Percentiles rank a stretch among this genome's conserved stretches.
These are phyloP conservation scores for Semaprochilodus insignis DNA, from an alignment of 2,797 vertebrate species.

Conservation along the genomic window DNA sequence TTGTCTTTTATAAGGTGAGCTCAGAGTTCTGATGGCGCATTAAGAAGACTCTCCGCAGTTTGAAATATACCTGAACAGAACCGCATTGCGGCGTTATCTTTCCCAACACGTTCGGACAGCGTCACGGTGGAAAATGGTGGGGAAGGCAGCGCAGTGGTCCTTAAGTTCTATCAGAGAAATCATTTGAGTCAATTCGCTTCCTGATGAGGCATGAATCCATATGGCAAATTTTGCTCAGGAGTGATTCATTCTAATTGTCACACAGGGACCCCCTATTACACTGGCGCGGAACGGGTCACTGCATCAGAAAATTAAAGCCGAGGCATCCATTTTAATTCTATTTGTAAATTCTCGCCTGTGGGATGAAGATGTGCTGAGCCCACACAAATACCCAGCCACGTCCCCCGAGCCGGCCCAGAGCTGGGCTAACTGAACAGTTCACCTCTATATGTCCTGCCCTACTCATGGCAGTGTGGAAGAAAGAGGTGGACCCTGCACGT, in stretches of 20 bases:
- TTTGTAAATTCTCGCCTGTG: constrained; percentile 86
- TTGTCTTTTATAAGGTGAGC: constrained; percentile 10
- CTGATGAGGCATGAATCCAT: constrained; percentile 92
- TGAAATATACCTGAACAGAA: constrained; percentile 10
- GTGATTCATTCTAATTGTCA: constrained; percentile 97
- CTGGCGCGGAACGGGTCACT: constrained; percentile 87
- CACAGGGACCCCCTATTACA: constrained; percentile 88
- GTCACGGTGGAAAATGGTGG: background rate
- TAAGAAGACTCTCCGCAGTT: background rate
- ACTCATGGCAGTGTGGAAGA: constrained; percentile 36
- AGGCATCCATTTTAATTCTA: constrained; percentile 84
- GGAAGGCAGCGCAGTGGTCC: constrained; percentile 65
- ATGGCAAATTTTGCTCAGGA: constrained; percentile 84
- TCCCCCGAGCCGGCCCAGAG: constrained; percentile 57
- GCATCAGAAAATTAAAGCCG: constrained; percentile 89
- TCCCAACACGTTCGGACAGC: background rate
- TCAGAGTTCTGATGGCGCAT: background rate
- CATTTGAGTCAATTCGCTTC: constrained; percentile 86
- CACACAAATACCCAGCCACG: constrained; percentile 66
- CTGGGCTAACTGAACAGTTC: constrained; percentile 62
- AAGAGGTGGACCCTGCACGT: constrained; percentile 27
- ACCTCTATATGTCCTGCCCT: constrained; percentile 64
- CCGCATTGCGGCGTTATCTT: constrained; percentile 12
- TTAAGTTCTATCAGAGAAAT: constrained; percentile 85
- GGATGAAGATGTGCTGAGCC: constrained; percentile 77